A percentile compares a stretch with the other conserved stretches of the same genome.
phyloP scores from a whole-genome alignment of 2,797 vertebrate genomes.

The Eupleurogrammus muticus region DNA sequence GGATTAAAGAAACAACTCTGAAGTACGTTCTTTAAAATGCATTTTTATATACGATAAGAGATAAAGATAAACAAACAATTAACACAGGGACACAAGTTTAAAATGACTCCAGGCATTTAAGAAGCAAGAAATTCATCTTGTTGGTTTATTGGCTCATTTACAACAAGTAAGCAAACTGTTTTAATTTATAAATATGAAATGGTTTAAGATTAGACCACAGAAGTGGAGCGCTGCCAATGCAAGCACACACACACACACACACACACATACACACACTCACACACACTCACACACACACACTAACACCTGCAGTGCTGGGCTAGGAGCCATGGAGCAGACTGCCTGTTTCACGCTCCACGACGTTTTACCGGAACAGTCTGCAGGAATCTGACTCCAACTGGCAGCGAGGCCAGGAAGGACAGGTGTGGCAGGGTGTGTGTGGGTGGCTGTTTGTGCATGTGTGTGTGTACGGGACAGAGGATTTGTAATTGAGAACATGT shows the following conservation, averaged over 20 bases:
- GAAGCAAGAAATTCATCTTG: not conserved
- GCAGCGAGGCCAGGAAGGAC: constrained; percentile 62
- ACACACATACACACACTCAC: constrained; percentile 17
- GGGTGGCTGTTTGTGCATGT: constrained; percentile 7
- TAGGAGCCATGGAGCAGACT: constrained; percentile 67
- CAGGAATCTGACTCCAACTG: constrained; percentile 56
- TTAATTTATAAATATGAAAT: not conserved
- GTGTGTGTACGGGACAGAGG: constrained; percentile 7
- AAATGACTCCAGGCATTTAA: too few species aligned
- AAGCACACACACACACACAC: constrained; percentile 5
- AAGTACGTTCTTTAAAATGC: too few species aligned
- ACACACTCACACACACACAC: constrained; percentile 2
- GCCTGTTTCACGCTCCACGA: constrained; percentile 51
- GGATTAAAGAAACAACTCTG: too few species aligned
- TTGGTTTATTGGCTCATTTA: not conserved
- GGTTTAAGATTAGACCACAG: not conserved
- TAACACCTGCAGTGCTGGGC: constrained; percentile 53
- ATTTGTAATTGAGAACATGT: constrained; percentile 13
- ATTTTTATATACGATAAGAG: too few species aligned
- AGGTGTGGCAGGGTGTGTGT: constrained; percentile 41
- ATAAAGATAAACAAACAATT: too few species aligned
- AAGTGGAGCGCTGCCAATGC: not conserved
- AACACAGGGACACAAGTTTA: too few species aligned
- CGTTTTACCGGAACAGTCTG: constrained; percentile 45
- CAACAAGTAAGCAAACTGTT: not conserved